Evolutionary conservation across 2,113 vertebrate species (phyloP).

Genomic region (Tupaia tana): DNA sequence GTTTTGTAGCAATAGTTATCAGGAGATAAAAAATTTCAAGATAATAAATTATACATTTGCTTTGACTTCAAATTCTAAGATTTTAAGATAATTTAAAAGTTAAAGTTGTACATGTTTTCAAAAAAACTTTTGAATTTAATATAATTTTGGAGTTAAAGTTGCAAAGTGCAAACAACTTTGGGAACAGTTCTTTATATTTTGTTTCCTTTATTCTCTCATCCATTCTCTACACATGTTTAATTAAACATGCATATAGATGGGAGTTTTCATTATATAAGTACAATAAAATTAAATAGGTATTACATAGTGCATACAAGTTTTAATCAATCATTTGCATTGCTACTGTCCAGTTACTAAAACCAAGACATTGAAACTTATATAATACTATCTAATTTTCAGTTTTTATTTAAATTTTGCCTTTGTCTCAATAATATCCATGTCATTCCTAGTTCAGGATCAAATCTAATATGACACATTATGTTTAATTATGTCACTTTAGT

Average conservation of each 20-base stretch:
- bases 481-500: background rate
- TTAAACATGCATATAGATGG: conserved; percentile 4
- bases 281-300: background rate
- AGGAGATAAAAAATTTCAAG: background rate
- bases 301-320: background rate
- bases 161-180: background rate
- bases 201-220: background rate
- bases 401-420: background rate
- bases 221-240: background rate
- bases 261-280: background rate
- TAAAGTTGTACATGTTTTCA: background rate
- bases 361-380: background rate
- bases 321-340: background rate
- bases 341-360: background rate
- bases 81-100: conserved; percentile 4
- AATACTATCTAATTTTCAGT: background rate
- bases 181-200: background rate
- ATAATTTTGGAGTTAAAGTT: conserved; percentile 14
- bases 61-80: background rate
- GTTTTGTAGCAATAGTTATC: conserved; percentile 45
- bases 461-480: background rate
- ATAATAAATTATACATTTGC: background rate
- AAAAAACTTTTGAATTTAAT: background rate
- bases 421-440: background rate
- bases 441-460: background rate